Evolutionary conservation across 2,888 invertebrate species (phyloP).

Genomic region (Lypha dubia): DNA sequence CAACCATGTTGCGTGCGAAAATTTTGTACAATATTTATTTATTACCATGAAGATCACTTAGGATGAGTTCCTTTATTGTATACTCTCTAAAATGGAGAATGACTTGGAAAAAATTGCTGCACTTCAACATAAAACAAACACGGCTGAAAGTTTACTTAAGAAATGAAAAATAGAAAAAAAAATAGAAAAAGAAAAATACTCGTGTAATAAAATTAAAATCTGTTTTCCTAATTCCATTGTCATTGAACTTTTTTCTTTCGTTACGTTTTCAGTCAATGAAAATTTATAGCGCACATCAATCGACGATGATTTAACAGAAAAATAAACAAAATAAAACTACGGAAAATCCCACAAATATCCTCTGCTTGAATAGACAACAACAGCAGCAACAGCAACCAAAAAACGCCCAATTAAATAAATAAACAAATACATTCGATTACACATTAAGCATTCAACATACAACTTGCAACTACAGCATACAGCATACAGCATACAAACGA

Average conservation of each 20-base stretch:
- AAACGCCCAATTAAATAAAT: slow-evolving; percentile 71
- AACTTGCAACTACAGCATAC: slow-evolving; percentile 51
- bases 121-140: not conserved
- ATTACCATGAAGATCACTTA: slow-evolving; percentile 40
- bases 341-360: slow-evolving; percentile 70
- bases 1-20: slow-evolving; percentile 48
- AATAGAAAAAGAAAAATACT: too few species aligned
- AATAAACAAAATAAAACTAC: slow-evolving; percentile 39
- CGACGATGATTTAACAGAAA: slow-evolving; percentile 68
- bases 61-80: slow-evolving; percentile 49
- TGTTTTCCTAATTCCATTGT: slow-evolving; percentile 53
- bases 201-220: slow-evolving; percentile 23
- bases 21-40: slow-evolving; percentile 59
- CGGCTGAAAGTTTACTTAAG: not conserved
- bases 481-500: slow-evolving; percentile 43
- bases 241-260: slow-evolving; percentile 57
- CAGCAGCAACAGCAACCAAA: slow-evolving; percentile 13
- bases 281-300: slow-evolving; percentile 69
- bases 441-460: slow-evolving; percentile 67
- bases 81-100: slow-evolving; percentile 12
- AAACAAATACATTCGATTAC: slow-evolving; percentile 70
- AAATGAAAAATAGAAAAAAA: not conserved
- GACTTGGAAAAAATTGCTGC: slow-evolving; percentile 24
- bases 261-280: slow-evolving; percentile 63
- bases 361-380: slow-evolving; percentile 25